These are phyloP conservation scores for Apostichopus leukothele DNA, from an alignment of 53 echinoderm and acorn worm species.

Conservation along the genomic window DNA sequence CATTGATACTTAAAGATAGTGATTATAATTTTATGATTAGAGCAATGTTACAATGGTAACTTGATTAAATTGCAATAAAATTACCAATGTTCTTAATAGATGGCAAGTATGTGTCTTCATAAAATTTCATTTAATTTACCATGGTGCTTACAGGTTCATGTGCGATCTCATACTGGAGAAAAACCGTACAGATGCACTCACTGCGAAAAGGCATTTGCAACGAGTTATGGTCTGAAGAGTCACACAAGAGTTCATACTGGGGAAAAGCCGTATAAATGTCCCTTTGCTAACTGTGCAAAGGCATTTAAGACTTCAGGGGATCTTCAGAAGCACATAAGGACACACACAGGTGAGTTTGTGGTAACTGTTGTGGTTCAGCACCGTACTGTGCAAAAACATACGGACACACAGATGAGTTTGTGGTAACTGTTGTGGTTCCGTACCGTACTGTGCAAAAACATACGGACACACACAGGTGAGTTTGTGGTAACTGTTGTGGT, in stretches of 20 bases:
- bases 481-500: neutral
- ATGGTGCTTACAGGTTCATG: slow-evolving; percentile 70
- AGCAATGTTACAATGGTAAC: too few relatives aligned
- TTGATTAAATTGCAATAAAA: too few relatives aligned
- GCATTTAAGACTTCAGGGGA: slow-evolving; percentile 99
- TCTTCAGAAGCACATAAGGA: slow-evolving; percentile 92
- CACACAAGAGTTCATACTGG: slow-evolving; percentile 96
- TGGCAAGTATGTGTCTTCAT: too few relatives aligned
- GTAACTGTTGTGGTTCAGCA: neutral
- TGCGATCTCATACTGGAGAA: slow-evolving; percentile 86
- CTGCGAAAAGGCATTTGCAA: slow-evolving; percentile 95
- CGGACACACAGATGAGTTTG: slow-evolving; percentile 57
- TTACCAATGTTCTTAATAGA: too few relatives aligned
- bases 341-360: slow-evolving; percentile 83
- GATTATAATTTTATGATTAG: too few relatives aligned
- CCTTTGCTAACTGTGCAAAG: slow-evolving; percentile 73
- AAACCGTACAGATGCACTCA: slow-evolving; percentile 86
- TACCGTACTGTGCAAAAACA: slow-evolving; percentile 56
- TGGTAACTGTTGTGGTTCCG: neutral
- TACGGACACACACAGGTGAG: slow-evolving; percentile 92
- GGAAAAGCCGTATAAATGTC: slow-evolving; percentile 92
- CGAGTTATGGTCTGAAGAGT: slow-evolving; percentile 95
- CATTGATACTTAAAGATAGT: too few relatives aligned
- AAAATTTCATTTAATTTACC: too few relatives aligned
- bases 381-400: slow-evolving; percentile 57